Evolutionary conservation across 1,140 invertebrate species (phyloP).

Genomic region (Polypedilum vanderplanki): DNA sequence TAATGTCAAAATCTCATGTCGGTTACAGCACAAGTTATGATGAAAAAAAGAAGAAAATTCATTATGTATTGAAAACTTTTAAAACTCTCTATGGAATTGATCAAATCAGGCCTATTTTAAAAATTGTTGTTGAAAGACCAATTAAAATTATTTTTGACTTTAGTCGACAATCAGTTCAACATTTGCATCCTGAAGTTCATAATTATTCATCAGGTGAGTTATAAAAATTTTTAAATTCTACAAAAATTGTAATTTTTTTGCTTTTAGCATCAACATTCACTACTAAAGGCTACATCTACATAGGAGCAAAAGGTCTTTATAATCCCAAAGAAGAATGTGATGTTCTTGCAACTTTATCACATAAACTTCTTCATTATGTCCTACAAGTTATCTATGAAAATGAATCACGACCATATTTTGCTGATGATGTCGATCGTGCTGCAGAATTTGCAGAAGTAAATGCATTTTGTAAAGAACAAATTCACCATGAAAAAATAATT

Average conservation of each 20-base stretch:
- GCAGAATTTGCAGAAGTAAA: background rate
- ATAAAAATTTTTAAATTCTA: too few species aligned
- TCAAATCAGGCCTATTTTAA: background rate
- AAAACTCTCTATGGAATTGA: background rate
- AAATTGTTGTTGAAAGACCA: background rate
- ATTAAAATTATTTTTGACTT: conserved; percentile 1
- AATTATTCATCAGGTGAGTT: background rate
- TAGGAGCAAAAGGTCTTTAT: background rate
- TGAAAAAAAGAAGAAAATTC: background rate
- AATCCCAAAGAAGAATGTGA: background rate
- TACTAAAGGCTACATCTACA: background rate
- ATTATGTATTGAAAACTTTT: background rate
- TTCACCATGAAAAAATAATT: background rate
- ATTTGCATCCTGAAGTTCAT: background rate
- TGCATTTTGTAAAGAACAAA: background rate
- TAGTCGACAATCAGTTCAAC: background rate
- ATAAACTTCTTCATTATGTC: background rate
- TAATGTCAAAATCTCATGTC: background rate
- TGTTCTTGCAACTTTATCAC: background rate
- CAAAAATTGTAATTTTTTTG: too few species aligned
- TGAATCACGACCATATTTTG: background rate
- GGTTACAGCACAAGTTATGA: background rate
- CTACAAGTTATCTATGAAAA: background rate
- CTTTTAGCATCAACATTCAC: background rate
- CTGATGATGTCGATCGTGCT: background rate